phyloP scores from a whole-genome alignment of 2,113 vertebrate genomes.

The Psittacara wagleri region DNA sequence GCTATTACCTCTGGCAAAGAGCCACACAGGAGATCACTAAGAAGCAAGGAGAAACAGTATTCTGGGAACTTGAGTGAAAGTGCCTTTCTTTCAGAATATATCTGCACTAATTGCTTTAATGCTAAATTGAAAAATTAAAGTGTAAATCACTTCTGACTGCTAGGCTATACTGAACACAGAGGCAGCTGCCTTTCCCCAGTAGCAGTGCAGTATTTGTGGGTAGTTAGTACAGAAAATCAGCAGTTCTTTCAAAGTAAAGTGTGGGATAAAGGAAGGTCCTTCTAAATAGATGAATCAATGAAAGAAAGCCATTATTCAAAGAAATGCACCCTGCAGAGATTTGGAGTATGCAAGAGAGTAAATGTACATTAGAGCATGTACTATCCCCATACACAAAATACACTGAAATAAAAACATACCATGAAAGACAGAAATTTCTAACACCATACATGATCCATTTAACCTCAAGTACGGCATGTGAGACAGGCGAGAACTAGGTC shows the following conservation, averaged over 20 bases:
- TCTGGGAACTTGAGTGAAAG: neutral
- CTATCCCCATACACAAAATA: neutral
- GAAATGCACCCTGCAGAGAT: neutral
- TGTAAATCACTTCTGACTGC: neutral
- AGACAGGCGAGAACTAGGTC: neutral
- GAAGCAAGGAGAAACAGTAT: neutral
- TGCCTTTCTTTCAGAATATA: neutral
- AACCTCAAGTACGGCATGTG: neutral
- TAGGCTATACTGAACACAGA: neutral
- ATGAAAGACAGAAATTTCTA: neutral
- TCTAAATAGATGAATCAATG: neutral
- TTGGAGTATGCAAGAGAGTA: neutral
- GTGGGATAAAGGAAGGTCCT: neutral
- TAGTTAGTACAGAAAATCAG: neutral
- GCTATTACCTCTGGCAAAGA: neutral
- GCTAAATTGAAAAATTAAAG: neutral
- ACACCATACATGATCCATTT: neutral
- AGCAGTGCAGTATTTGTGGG: neutral
- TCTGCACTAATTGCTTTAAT: neutral
- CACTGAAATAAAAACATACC: neutral
- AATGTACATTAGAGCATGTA: neutral
- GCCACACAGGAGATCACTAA: neutral
- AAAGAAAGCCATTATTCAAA: neutral
- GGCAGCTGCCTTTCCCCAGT: neutral
- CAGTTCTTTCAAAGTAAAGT: neutral